Conservation (phyloP, 2,113 vertebrate genomes). For the Anas platyrhynchos region DNA sequence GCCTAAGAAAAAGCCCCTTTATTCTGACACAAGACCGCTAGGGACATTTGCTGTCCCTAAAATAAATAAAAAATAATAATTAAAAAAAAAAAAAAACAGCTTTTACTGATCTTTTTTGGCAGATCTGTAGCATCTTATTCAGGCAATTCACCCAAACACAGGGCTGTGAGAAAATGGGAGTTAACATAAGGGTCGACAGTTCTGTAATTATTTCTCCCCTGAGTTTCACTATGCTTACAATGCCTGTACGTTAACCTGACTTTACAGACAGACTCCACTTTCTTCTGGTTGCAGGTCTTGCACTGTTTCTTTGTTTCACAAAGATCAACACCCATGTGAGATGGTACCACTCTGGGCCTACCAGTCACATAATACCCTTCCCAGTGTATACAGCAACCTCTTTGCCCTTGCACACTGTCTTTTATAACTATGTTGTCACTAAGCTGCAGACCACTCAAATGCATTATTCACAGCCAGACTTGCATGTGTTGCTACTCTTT, state of each 20-base stretch:
- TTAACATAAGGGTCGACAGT: rapidly evolving
- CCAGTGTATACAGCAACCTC: not conserved
- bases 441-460: not conserved
- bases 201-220: not conserved
- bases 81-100: not conserved
- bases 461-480: not conserved
- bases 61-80: not conserved
- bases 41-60: not conserved
- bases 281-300: not conserved
- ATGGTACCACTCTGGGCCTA: not conserved
- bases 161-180: not conserved
- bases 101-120: not conserved
- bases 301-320: not conserved
- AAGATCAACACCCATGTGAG: not conserved
- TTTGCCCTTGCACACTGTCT: not conserved
- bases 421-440: not conserved
- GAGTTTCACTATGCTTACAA: not conserved
- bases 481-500: not conserved
- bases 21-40: not conserved
- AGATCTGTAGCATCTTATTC: not conserved
- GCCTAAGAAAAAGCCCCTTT: not conserved
- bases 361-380: not conserved
- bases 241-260: not conserved
- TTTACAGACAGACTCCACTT: not conserved
- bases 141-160: not conserved